Conservation (phyloP, 1,140 invertebrate species). For the Drosophila bifasciata region DNA sequence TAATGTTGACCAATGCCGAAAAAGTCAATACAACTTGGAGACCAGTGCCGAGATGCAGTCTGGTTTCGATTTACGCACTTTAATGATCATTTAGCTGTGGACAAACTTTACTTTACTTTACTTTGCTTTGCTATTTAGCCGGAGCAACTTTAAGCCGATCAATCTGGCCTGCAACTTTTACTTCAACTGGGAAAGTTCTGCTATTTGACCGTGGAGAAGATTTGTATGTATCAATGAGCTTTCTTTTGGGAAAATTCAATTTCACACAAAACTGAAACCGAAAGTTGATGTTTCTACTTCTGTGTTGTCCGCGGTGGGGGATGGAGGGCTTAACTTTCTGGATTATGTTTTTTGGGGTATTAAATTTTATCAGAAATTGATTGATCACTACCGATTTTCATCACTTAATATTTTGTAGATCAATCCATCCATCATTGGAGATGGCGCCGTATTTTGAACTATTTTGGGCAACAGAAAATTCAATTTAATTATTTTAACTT, state of each 20-base stretch:
- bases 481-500: not conserved
- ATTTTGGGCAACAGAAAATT: not conserved
- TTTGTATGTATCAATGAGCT: constrained; percentile 15
- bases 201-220: constrained; percentile 15
- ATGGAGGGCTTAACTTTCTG: constrained; percentile 1
- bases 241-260: constrained; percentile 28
- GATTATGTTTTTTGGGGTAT: constrained; percentile 20
- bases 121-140: constrained; percentile 24
- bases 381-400: not conserved
- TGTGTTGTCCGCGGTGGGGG: too few species aligned
- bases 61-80: constrained; percentile 64
- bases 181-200: constrained; percentile 39
- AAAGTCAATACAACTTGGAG: constrained; percentile 67
- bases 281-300: constrained; percentile 33
- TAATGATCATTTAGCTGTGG: constrained; percentile 42
- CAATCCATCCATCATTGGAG: too few species aligned
- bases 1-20: constrained; percentile 76
- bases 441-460: not conserved
- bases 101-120: constrained; percentile 8
- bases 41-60: constrained; percentile 25
- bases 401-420: too few species aligned
- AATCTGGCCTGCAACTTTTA: constrained; percentile 36
- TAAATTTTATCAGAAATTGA: not conserved
- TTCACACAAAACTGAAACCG: constrained; percentile 35
- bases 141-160: constrained; percentile 32